Evolutionary conservation across 2,113 vertebrate genomes (phyloP), one percentile per base, ranked within the genome.

Genomic region (Otus sunia): DNA sequence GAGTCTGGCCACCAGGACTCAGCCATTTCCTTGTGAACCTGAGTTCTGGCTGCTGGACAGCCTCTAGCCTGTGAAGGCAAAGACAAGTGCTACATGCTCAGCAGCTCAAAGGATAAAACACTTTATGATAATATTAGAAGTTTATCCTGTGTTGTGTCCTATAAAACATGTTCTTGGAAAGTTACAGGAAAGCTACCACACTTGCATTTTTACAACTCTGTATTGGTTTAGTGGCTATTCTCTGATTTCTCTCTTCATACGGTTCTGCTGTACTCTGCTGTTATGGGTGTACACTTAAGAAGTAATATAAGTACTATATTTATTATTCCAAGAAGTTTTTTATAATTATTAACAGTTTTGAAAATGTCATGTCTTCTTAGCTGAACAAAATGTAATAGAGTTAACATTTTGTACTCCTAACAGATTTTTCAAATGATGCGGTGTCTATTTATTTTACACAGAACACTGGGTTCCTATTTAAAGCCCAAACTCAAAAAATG

Each of bases 361-460:
- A 88, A 97, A 88, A 78, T 81, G 77, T 91, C 64, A 74, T 84
- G n/a, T 98, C 92, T 98, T 95, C 97, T 97, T 96, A 93, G 91
- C 92, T 95, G 93, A 98, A 97, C 96, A 97, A 97, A 95, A 96
- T 97, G 94, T 97, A 98, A 97, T 79, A 94, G 71, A 96, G 87
- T 93, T 98, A 98, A 96, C 95, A 83, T 92, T 97, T 93, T 94
- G 94, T 97, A 97, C 92, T 94, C 66, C 88, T 98, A 91, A 63
- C 68, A 90, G 88, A 94, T 97, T 96, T 96, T 94, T 71, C 95
- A 83, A 96, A 88, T 67, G 43, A 81, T 75, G 62, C 41, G 80
- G 53, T 94, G 88, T 94, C 73, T 97, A 96, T 97, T 97, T 96
- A 88, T 96, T 97, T 97, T 96, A 93, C 29, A 77, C 66, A 95